These are phyloP conservation scores for Sebastes glaucus DNA, from an alignment of 2,797 vertebrate species.

Conservation along the genomic window DNA sequence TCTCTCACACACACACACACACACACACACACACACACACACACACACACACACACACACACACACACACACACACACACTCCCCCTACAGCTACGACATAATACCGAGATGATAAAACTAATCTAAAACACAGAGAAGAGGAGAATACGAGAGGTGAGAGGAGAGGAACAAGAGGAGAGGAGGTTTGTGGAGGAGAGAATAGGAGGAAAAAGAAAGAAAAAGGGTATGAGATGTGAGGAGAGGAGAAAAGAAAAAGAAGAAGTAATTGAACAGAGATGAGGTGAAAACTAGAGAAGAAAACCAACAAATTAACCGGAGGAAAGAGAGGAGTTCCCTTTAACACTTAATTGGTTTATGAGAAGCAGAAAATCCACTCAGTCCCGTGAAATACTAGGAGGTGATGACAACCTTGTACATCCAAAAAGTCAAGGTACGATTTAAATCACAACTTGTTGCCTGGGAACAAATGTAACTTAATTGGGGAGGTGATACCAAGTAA, in stretches of 20 bases:
- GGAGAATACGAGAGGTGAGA: neutral
- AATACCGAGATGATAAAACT: constrained; percentile 55
- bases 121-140: constrained; percentile 37
- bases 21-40: constrained; percentile 10
- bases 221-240: neutral
- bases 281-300: neutral
- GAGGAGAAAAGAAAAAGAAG: too few species aligned
- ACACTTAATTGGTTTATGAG: constrained; percentile 55
- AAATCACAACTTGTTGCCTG: neutral
- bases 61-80: constrained; percentile 28
- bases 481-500: neutral
- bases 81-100: constrained; percentile 50
- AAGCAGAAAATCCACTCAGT: constrained; percentile 49
- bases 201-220: neutral
- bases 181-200: neutral
- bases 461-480: neutral
- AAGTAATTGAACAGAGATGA: neutral
- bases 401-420: constrained; percentile 28
- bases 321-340: constrained; percentile 29
- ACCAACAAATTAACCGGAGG: neutral
- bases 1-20: neutral
- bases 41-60: constrained; percentile 23
- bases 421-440: constrained; percentile 8
- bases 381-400: constrained; percentile 35
- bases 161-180: neutral